Percentiles rank a stretch among this genome's conserved stretches.
Conservation (phyloP, 2,888 invertebrate species). For the Eremobia ochroleuca region DNA sequence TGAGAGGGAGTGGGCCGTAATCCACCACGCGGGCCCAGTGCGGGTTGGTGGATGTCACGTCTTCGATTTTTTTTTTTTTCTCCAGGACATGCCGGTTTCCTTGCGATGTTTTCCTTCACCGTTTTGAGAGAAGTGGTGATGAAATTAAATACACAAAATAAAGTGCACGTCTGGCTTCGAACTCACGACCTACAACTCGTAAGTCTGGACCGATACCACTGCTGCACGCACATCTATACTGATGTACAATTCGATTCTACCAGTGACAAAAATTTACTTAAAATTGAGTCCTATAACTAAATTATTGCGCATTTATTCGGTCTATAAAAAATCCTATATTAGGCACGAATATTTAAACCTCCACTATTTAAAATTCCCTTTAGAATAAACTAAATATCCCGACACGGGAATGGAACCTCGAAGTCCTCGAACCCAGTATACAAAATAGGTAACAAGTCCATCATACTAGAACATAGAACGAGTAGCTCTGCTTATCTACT, state of each 20-base stretch:
- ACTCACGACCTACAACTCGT: too few species aligned
- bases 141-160: too few species aligned
- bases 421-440: not conserved
- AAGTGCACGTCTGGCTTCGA: too few species aligned
- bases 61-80: too few species aligned
- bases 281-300: not conserved
- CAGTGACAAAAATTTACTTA: not conserved
- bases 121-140: too few species aligned
- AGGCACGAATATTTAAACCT: not conserved
- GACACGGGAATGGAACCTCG: not conserved
- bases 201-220: too few species aligned
- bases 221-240: too few species aligned
- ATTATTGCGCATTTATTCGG: not conserved
- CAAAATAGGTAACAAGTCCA: not conserved
- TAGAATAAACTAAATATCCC: not conserved
- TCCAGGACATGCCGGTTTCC: too few species aligned
- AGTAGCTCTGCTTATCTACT: conserved; percentile 16
- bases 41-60: too few species aligned
- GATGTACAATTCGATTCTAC: not conserved
- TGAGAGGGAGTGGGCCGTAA: too few species aligned
- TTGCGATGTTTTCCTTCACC: too few species aligned
- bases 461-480: not conserved
- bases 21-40: too few species aligned
- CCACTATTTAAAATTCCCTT: not conserved
- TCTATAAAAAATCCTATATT: not conserved